Evolutionary conservation across 1,140 invertebrate species (phyloP), one percentile per base, ranked within the genome.

Genomic region (Nebria ingens): DNA sequence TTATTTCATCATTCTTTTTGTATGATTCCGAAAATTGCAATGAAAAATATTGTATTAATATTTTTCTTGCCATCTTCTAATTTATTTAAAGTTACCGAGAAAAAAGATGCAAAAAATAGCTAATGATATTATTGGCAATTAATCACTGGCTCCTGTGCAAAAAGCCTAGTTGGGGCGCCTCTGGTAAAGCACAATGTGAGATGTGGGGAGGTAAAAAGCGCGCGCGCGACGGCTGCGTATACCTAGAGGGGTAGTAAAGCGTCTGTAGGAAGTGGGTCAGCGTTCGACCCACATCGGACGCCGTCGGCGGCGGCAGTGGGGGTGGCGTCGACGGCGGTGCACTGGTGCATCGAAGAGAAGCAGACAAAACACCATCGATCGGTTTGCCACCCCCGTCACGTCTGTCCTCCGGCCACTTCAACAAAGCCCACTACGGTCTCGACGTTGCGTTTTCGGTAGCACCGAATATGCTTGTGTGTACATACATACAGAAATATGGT

Each of bases 301-400:
- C 6, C 25, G 25, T 34, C 25, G 25, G 25, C 25, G 25, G 25
- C 25, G 25, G 25, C 25, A 34, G n/a, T n/a, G n/a, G n/a, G n/a
- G 25, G 6, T n/a, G 25, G n/a, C n/a, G n/a, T n/a, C n/a, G n/a
- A n/a, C n/a, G 25, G 40, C 15, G 40, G 6, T 11, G 15, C 40
- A 17, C 6, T 17, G 40, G 40, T 45, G 40, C 40, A 45, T 45
- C 40, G 40, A 45, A 45, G 40, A 45, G 40, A 45, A 45, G 40
- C 40, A 45, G 40, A 45, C 40, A 45, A 45, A 45, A 45, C 40
- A 45, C 40, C 40, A 45, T 45, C 40, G 40, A 45, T 45, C 40
- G 40, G 40, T 45, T 45, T 45, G 17, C 15, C 6, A 3, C 9
- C 6, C 40, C 40, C 40, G 9, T 17, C 15, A 45, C 17, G 40